These are phyloP conservation scores for Cheilosia urbana DNA, from an alignment of 2,888 invertebrate genomes.

Conservation along the genomic window DNA sequence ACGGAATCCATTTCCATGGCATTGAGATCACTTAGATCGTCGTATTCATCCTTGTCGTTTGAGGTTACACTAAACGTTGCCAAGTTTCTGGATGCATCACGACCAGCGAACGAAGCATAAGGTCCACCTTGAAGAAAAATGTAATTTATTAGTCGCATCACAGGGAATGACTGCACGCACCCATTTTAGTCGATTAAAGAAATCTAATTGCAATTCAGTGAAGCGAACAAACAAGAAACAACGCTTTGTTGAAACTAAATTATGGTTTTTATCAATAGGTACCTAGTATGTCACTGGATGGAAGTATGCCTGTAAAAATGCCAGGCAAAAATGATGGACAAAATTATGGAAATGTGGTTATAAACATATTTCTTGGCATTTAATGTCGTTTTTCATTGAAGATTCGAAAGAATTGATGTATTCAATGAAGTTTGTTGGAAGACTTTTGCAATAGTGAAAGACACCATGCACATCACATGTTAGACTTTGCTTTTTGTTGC, in stretches of 20 bases:
- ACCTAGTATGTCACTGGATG: too few relatives aligned
- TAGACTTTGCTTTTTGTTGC: too few relatives aligned
- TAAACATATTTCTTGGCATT: too few relatives aligned
- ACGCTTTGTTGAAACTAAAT: background rate
- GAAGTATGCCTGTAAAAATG: too few relatives aligned
- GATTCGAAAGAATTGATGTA: too few relatives aligned
- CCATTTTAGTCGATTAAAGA: constrained; percentile 15
- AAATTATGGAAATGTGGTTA: too few relatives aligned
- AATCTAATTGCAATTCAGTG: constrained; percentile 39
- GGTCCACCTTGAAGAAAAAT: constrained; percentile 89
- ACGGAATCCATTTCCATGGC: constrained; percentile 97
- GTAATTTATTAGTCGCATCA: background rate
- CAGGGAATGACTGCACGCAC: constrained; percentile 6
- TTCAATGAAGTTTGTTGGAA: too few relatives aligned
- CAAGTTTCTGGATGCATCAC: constrained; percentile 96
- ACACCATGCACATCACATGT: too few relatives aligned
- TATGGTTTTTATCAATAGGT: background rate
- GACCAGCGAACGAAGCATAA: constrained; percentile 96
- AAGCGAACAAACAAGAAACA: constrained; percentile 38
- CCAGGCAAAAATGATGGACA: too few relatives aligned
- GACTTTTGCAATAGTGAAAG: too few relatives aligned
- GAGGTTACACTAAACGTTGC: constrained; percentile 95
- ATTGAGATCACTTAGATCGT: constrained; percentile 97
- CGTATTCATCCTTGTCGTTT: constrained; percentile 93
- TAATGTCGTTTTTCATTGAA: too few relatives aligned